Conservation (phyloP, 1,140 invertebrate genomes). For the Halictus rubicundus region DNA sequence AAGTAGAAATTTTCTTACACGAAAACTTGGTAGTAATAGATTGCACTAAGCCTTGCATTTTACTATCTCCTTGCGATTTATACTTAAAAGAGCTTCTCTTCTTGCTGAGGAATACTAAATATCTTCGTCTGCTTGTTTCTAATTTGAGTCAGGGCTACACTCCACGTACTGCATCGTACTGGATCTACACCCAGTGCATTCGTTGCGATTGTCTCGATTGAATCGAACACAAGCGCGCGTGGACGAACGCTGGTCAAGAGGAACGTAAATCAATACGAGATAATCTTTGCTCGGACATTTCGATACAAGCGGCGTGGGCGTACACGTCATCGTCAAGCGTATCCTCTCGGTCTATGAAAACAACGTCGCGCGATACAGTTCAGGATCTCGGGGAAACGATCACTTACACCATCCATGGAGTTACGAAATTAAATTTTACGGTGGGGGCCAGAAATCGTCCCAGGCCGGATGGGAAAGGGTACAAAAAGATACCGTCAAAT, state of each 20-base stretch:
- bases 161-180: too few relatives aligned
- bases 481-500: slow-evolving; percentile 50
- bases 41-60: too few relatives aligned
- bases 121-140: too few relatives aligned
- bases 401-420: slow-evolving; percentile 30
- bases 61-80: too few relatives aligned
- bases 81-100: too few relatives aligned
- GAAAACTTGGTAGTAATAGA: too few relatives aligned
- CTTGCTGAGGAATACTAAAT: too few relatives aligned
- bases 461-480: background rate
- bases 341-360: background rate
- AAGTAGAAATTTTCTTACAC: too few relatives aligned
- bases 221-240: background rate
- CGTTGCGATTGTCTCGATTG: background rate
- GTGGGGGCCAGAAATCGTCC: slow-evolving; percentile 47
- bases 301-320: slow-evolving; percentile 51
- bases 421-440: slow-evolving; percentile 55
- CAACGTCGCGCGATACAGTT: background rate
- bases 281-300: slow-evolving; percentile 47
- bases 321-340: slow-evolving; percentile 2
- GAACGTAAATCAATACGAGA: slow-evolving; percentile 65
- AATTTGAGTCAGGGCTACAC: too few relatives aligned
- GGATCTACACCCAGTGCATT: background rate
- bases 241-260: background rate
- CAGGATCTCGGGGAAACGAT: background rate